These are phyloP conservation scores for Stercorarius parasiticus DNA, from an alignment of 2,113 vertebrate species.

Conservation along the genomic window DNA sequence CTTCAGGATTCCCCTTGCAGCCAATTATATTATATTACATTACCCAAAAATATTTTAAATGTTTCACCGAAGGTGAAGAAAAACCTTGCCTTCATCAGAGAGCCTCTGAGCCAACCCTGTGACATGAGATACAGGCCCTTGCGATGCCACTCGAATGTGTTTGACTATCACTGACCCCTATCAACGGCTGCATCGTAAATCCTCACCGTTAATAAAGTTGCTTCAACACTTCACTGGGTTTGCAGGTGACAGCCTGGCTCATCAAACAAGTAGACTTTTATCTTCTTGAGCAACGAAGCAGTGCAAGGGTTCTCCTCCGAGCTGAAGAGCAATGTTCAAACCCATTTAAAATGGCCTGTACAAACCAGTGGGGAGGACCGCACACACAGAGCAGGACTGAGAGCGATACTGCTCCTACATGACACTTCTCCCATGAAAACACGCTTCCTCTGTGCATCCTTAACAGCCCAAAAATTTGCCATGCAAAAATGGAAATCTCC, in stretches of 20 bases:
- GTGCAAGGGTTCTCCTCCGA: neutral
- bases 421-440: neutral
- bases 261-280: neutral
- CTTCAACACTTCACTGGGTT: neutral
- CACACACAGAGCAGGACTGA: fast-evolving
- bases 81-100: neutral
- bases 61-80: neutral
- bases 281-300: neutral
- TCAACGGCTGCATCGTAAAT: neutral
- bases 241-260: neutral
- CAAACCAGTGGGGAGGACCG: neutral
- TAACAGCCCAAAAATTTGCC: neutral
- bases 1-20: neutral
- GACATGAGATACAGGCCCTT: fast-evolving
- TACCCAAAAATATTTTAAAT: neutral
- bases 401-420: neutral
- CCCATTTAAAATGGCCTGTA: neutral
- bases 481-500: slow-evolving; percentile 8
- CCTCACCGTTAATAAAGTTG: fast-evolving
- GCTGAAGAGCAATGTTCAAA: neutral
- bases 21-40: neutral
- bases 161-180: neutral
- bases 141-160: neutral
- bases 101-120: neutral
- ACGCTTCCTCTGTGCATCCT: neutral